Base-by-base conservation (phyloP, 1,140 invertebrate genomes). In the Drosophila bipectinata region DNA sequence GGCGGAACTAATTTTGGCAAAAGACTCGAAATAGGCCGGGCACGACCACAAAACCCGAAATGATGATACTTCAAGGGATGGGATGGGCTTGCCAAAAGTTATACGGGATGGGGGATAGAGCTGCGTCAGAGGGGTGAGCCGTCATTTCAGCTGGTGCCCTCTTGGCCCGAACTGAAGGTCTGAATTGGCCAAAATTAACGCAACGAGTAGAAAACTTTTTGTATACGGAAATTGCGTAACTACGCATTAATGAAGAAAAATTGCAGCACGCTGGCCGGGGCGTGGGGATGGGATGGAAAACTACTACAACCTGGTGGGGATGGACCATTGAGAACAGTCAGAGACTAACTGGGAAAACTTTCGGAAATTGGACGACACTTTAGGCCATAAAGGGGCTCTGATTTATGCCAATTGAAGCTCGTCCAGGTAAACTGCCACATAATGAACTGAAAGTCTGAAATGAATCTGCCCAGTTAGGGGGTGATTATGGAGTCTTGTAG, bases 221-320 rank as follows among this genome's bases (percentile, higher is more conserved):
- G 73, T 61, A 30, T 82, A 73, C 78, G 74, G 74, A 88, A 87
- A 87, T 82, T 78, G 74, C 78, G 83, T 82, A 87, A 87, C 83
- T 88, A 88, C 79, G 61, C 83, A 83, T 83, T 87, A 87, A 87
- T 87, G 83, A 83, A 88, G 83, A 87, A 88, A 87, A 88, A 88
- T 83, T 83, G 66, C 61, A 72, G 12, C 1, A 45, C 59, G 47
- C 7, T 28, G 26, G 21, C 48, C 18, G 10, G 32, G 1, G 18
- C 18, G 1, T 1, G 18, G 18, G 15, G 9, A 21, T 10, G 8
- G 72, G 28, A 14, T 18, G 60, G 26, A 60, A 72, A 72, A 72
- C 77, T 45, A 37, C 34, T 37, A 37, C 21, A 21, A 21, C 21
- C 21, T 21, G 21, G 10, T 12, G 10, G 12, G 34, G 10, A 9